Evolutionary conservation across 2,888 invertebrate species (phyloP), one percentile per base, ranked within the genome.

Genomic region (Epinotia brunnichana): DNA sequence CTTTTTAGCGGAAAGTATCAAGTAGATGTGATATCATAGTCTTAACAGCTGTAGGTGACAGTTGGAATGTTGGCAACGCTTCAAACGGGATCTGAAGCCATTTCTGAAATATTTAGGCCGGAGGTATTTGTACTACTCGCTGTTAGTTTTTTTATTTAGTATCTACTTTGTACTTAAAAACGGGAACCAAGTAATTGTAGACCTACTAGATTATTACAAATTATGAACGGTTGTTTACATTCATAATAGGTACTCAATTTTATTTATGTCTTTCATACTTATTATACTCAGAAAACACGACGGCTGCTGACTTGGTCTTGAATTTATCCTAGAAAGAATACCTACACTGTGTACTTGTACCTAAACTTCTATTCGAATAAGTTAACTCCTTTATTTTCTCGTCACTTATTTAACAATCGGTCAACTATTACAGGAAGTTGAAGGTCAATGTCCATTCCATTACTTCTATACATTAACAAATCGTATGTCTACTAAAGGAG

Each of bases 11-110:
- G 19, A 41, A 67, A 72, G 51, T 67, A 71, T 54, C 61, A 53
- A 35, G 67, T 48, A 60, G 39, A 44, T 19, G 44, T 29, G 71
- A 56, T 72, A 72, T 72, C 54, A 53, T 56, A 56, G 56, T 72
- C 53, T 69, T 62, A 61, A 73, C 73, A 73, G 73, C 72, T 68
- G 72, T 48, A 72, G 56, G 68, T 68, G 68, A 62, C 72, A 70
- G 60, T 3, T 17, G 39, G 81, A 80, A 80, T 81, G 80, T 85
- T 86, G 86, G 86, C 76, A 75, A 10, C 17, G 63, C 68, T 66
- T 76, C 76, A 76, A 75, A 76, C 44, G 62, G 19, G 69, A 53
- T 73, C 74, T 64, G 73, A 62, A 68, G 64, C 74, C 75, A 74
- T 74, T 69, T 54, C 75, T 76, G 63, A 78, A 77, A 77, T 80